Evolutionary conservation across 23 tunicate genomes (phyloP), one percentile per base, ranked within the genome.

Genomic region (Halocynthia roretzi): DNA sequence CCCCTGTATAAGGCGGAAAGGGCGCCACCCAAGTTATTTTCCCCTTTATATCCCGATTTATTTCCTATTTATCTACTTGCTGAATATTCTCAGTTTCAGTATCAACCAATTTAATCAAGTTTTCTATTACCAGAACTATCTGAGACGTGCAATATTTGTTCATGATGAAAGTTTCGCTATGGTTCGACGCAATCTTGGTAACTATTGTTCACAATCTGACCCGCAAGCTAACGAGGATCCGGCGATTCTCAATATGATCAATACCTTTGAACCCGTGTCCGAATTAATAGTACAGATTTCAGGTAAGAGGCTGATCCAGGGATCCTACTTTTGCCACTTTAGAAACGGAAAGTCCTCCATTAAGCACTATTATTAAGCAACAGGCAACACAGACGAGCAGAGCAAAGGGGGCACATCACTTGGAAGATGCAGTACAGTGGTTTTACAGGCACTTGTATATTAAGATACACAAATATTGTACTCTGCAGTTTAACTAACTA

Each of bases 141-240:
- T 85, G 19, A 84, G 90, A 9, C 80, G 55, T 44, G 83, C 83
- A 6, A 17, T 78, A 11, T 20, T 85, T n/a, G 31, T 72, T 9
- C 50, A 61, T 10, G 80, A 80, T 64, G 80, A 49, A 12, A n/a
- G 76, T 9, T 23, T 85, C 7, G 50, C 80, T 5, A 23, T 54
- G 17, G 57, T 85, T 6, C 83, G 74, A 7, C 66, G 72, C 7
- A 85, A 77, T 7, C 80, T 53, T 6, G 22, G 72, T 80, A 7
- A 70, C 14, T 14, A 70, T 6, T 84, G 88, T 51, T 17, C 71
- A 5, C 83, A 84, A 68, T 67, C 67, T 10, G 90, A 85, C 54
- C 51, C 51, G 5, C 40, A 22, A 54, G 17, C 68, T 31, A 20
- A n/a, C 44, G 62, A 49, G 19, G 68, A 81, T 67, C 44, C 78